A percentile compares a stretch with the other conserved stretches of the same genome.
These are phyloP conservation scores for Ormyrus pomaceus DNA, from an alignment of 2,888 invertebrate species.

Conservation along the genomic window DNA sequence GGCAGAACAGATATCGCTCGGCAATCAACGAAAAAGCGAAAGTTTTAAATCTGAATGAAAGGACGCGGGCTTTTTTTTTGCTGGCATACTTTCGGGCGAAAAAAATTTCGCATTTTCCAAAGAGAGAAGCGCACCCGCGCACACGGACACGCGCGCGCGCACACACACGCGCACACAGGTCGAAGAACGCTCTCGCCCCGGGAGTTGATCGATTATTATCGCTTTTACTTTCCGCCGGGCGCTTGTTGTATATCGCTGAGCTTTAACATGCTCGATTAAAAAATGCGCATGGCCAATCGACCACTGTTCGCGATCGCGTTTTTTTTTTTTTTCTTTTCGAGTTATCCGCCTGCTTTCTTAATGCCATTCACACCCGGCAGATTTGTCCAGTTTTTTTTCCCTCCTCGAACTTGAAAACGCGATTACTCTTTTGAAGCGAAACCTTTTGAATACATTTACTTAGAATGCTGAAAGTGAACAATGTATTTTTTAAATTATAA, in stretches of 20 bases:
- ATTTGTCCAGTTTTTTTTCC: too few species aligned
- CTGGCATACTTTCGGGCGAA: constrained; percentile 55
- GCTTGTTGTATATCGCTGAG: not conserved
- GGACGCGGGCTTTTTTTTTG: constrained; percentile 42
- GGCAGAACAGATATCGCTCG: constrained; percentile 48
- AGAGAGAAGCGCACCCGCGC: not conserved
- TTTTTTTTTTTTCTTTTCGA: not conserved
- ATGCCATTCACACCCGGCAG: too few species aligned
- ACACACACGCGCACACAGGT: not conserved
- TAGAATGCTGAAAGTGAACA: too few species aligned
- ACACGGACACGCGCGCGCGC: not conserved
- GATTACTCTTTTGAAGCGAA: too few species aligned
- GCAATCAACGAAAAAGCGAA: constrained; percentile 57
- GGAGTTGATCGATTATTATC: constrained; percentile 56
- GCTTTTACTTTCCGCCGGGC: constrained; percentile 55
- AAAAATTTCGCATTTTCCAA: constrained; percentile 55
- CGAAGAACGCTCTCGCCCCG: too few species aligned
- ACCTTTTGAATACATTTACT: too few species aligned
- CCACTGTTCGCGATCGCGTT: not conserved
- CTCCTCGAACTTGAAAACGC: too few species aligned
- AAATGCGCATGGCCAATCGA: constrained; percentile 46
- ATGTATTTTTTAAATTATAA: too few species aligned
- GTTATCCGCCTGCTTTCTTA: too few species aligned
- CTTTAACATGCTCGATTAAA: constrained; percentile 55
- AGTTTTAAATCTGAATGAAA: constrained; percentile 56